Conservation (phyloP, 2,113 vertebrate species). For the Equus quagga region DNA sequence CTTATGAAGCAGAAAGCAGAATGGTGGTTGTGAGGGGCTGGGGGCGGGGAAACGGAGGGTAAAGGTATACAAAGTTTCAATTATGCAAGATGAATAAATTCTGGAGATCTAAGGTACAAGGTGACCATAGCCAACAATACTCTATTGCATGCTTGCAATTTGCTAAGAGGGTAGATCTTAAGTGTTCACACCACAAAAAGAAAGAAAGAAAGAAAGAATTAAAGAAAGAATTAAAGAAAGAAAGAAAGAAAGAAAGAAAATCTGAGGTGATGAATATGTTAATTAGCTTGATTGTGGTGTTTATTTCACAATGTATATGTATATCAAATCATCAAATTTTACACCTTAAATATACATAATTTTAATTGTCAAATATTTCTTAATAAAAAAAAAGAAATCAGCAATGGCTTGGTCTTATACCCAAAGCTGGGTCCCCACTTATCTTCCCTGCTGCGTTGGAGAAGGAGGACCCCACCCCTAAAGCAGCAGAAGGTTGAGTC, state of each 20-base stretch:
- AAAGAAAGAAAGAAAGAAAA: background rate
- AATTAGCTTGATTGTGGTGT: background rate
- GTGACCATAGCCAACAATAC: background rate
- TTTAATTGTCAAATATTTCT: background rate
- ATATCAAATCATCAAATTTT: no score
- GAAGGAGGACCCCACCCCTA: background rate
- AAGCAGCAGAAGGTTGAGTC: background rate
- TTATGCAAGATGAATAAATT: background rate
- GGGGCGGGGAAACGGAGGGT: background rate
- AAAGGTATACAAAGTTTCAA: background rate
- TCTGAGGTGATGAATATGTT: background rate
- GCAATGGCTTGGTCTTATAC: background rate
- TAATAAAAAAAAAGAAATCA: background rate
- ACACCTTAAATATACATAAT: background rate
- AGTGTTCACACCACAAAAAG: background rate
- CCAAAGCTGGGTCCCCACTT: background rate
- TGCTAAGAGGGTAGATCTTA: background rate
- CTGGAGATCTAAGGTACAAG: background rate
- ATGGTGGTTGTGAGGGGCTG: no score
- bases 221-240: background rate
- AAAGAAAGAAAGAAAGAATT: background rate
- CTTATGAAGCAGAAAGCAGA: background rate
- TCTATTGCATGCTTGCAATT: background rate
- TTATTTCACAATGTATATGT: background rate
- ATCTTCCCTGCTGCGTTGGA: background rate